Conservation (phyloP, 1,140 invertebrate species). For the Sitophilus oryzae region DNA sequence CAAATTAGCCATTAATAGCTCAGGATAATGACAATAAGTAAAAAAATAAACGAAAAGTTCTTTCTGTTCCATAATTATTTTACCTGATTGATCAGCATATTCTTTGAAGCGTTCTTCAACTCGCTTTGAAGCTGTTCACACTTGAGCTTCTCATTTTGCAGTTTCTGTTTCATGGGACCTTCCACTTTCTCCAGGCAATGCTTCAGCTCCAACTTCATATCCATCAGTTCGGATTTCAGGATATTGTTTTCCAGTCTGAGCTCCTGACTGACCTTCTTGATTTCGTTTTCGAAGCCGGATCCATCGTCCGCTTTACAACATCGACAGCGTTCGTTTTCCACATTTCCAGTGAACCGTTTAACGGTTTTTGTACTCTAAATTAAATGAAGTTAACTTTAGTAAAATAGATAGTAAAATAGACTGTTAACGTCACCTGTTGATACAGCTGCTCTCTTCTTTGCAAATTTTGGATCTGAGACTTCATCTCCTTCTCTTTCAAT, state of each 20-base stretch:
- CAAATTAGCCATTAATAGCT: neutral
- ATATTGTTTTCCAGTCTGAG: conserved; percentile 33
- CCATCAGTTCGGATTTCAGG: conserved; percentile 32
- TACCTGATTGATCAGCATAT: conserved; percentile 24
- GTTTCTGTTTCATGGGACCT: conserved; percentile 29
- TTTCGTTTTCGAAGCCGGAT: conserved; percentile 6
- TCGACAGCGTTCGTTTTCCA: conserved; percentile 1
- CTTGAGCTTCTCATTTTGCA: conserved; percentile 26
- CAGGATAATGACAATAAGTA: neutral
- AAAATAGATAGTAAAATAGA: neutral
- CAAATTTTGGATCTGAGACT: conserved; percentile 11
- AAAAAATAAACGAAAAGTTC: too few relatives aligned
- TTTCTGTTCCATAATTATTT: too few relatives aligned
- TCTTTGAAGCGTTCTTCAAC: conserved; percentile 22
- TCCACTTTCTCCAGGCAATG: conserved; percentile 37
- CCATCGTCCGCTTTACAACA: neutral
- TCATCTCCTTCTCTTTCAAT: conserved; percentile 13
- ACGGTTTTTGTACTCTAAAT: conserved; percentile 15
- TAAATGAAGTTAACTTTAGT: too few relatives aligned
- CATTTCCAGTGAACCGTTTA: conserved; percentile 9
- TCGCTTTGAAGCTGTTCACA: conserved; percentile 28
- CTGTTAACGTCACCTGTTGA: conserved; percentile 5
- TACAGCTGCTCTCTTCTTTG: conserved; percentile 8
- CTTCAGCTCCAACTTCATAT: conserved; percentile 33
- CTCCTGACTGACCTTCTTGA: conserved; percentile 27